Conservation (phyloP, 2,888 invertebrate genomes). For the Ptychoptera albimana region DNA sequence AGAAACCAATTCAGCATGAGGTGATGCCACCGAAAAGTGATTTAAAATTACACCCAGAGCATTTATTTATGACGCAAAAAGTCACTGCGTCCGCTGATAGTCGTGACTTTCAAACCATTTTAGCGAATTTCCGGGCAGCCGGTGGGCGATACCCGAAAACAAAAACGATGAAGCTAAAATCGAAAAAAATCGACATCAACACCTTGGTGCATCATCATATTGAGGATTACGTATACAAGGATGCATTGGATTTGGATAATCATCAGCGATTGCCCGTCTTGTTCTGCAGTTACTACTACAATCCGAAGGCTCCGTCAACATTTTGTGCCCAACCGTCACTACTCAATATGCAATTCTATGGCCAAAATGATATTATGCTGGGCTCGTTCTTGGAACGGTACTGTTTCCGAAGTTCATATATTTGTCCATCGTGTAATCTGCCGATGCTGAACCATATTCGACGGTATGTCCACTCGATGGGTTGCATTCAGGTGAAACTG, state of each 20-base stretch:
- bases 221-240: slow-evolving; percentile 30
- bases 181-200: slow-evolving; percentile 18
- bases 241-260: slow-evolving; percentile 63
- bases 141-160: slow-evolving; percentile 48
- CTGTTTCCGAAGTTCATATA: slow-evolving; percentile 72
- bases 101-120: slow-evolving; percentile 46
- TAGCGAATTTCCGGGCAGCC: slow-evolving; percentile 76
- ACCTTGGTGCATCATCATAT: slow-evolving; percentile 19
- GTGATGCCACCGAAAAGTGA: slow-evolving; percentile 10
- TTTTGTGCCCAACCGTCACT: slow-evolving; percentile 29
- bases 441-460: slow-evolving; percentile 79
- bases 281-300: slow-evolving; percentile 51
- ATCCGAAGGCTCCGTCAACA: slow-evolving; percentile 26
- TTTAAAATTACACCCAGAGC: slow-evolving; percentile 37
- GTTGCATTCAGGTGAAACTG: slow-evolving; percentile 60
- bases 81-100: slow-evolving; percentile 49
- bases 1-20: slow-evolving; percentile 15
- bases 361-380: slow-evolving; percentile 83
- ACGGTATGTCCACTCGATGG: slow-evolving; percentile 76
- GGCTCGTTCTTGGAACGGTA: slow-evolving; percentile 88
- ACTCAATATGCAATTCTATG: slow-evolving; percentile 80
- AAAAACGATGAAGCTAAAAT: slow-evolving; percentile 15
- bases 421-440: slow-evolving; percentile 64
- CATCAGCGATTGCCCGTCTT: slow-evolving; percentile 80
- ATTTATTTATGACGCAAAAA: slow-evolving; percentile 58